Evolutionary conservation across 2,888 invertebrate genomes (phyloP), one percentile per base, ranked within the genome.

Genomic region (Steinernema scapterisci): DNA sequence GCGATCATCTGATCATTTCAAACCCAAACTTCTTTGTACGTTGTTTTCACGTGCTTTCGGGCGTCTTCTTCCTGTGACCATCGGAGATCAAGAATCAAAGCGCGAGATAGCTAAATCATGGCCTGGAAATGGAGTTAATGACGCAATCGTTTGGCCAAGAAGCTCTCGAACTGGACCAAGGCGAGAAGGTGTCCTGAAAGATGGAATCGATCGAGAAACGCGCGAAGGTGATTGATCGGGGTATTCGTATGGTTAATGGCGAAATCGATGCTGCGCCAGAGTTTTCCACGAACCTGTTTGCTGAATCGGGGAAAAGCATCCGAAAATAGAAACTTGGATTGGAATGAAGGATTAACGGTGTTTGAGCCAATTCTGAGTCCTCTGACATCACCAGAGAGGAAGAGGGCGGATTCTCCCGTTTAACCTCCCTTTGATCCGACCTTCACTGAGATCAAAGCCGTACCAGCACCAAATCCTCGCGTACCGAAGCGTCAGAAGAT

Each of bases 401-500:
- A 38, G 38, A n/a, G 38, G 38, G 38, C 38, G 38, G 38, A 38
- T 38, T 38, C 38, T 38, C 38, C 9, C 38, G 38, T 38, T 3
- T 9, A 9, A 3, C 38, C 38, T 38, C 38, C 9, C 38, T 9
- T 38, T 9, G 38, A 6, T 38, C 38, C 38, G 38, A 38, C 38
- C 38, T 38, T 9, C 9, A 3, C 38, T 3, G 9, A 9, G 9
- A 38, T 38, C 38, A 38, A n/a, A n/a, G 38, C 38, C 9, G 3
- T 6, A 6, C 9, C 9, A 38, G 38, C 38, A 9, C 5, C 9
- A 19, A 48, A 48, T 48, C 48, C 48, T 19, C 19, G n/a, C n/a
- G 48, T 5, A 21, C 25, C 21, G 25, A 63, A 63, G 16, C 63
- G 63, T 38, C 63, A 63, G 63, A 63, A 63, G 63, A 63, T 63